A percentile compares a stretch with the other conserved stretches of the same genome.
Conservation (phyloP, 2,888 invertebrate genomes). For the Argyra leucocephala region DNA sequence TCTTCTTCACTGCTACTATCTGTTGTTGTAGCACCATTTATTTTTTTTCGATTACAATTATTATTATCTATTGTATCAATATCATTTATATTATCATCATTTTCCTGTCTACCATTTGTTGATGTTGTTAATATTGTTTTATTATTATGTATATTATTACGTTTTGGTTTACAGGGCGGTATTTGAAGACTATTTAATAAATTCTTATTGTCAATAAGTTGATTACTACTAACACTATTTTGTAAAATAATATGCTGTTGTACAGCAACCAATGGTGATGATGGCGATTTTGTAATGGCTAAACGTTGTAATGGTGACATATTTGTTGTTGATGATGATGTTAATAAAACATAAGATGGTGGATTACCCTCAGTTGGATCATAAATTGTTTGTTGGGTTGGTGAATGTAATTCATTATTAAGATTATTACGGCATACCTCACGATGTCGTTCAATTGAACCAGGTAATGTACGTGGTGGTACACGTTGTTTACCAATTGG, state of each 20-base stretch:
- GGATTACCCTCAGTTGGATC: constrained; percentile 4
- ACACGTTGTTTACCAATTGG: constrained; percentile 46
- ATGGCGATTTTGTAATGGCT: constrained; percentile 32
- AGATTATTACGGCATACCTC: constrained; percentile 58
- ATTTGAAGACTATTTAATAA: constrained; percentile 22
- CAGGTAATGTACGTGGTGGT: constrained; percentile 61
- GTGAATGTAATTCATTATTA: constrained; percentile 2
- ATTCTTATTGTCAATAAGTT: constrained; percentile 30
- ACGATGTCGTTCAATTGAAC: constrained; percentile 66
- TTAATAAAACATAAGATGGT: neutral
- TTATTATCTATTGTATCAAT: neutral
- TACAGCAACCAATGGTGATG: constrained; percentile 44
- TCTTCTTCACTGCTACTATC: constrained; percentile 44
- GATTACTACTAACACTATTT: constrained; percentile 39
- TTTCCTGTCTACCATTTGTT: constrained; percentile 10
- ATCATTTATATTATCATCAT: constrained; percentile 15
- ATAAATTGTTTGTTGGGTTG: neutral
- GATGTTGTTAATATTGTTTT: constrained; percentile 10
- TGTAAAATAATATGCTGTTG: constrained; percentile 40
- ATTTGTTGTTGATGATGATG: constrained; percentile 7
- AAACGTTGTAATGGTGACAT: constrained; percentile 18
- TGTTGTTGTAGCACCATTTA: neutral
- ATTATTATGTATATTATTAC: neutral
- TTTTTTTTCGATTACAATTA: constrained; percentile 15
- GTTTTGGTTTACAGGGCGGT: constrained; percentile 18